Conservation (phyloP, 2,797 vertebrate species). For the Gephyroberyx darwinii region DNA sequence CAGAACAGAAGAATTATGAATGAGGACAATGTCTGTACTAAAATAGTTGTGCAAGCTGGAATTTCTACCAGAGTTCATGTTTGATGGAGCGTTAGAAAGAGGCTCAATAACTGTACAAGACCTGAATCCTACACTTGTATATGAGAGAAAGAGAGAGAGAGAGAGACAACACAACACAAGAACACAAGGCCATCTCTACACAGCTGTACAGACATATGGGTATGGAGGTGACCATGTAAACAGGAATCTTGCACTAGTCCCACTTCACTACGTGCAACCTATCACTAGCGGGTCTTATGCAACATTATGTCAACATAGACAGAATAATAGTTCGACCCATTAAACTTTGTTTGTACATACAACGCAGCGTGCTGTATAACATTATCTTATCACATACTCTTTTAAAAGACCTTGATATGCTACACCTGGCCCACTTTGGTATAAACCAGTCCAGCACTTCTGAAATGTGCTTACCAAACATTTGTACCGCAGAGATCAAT, state of each 20-base stretch:
- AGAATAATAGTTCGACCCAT: constrained; percentile 9
- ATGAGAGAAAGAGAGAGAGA: constrained; percentile 21
- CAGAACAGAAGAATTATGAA: constrained; percentile 52
- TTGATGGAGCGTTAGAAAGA: constrained; percentile 41
- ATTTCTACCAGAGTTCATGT: constrained; percentile 25
- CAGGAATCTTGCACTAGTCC: constrained; percentile 2
- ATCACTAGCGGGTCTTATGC: not conserved
- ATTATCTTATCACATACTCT: constrained; percentile 20
- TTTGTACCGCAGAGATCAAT: constrained; percentile 70
- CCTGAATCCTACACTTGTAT: constrained; percentile 57
- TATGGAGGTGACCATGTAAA: not conserved
- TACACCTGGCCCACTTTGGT: constrained; percentile 61
- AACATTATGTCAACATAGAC: constrained; percentile 6
- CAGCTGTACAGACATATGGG: not conserved
- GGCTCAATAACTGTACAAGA: constrained; percentile 51
- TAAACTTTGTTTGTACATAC: constrained; percentile 10
- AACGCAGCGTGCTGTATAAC: constrained; percentile 21
- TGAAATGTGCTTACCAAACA: constrained; percentile 76
- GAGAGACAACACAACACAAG: constrained; percentile 10
- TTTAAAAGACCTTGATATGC: constrained; percentile 52
- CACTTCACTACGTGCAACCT: not conserved
- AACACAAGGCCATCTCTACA: not conserved
- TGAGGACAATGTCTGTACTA: constrained; percentile 50
- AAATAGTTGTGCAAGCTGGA: not conserved
- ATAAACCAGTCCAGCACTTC: constrained; percentile 66